Base-by-base conservation (phyloP, 2,888 invertebrate species). In the Caenorhabditis japonica region DNA sequence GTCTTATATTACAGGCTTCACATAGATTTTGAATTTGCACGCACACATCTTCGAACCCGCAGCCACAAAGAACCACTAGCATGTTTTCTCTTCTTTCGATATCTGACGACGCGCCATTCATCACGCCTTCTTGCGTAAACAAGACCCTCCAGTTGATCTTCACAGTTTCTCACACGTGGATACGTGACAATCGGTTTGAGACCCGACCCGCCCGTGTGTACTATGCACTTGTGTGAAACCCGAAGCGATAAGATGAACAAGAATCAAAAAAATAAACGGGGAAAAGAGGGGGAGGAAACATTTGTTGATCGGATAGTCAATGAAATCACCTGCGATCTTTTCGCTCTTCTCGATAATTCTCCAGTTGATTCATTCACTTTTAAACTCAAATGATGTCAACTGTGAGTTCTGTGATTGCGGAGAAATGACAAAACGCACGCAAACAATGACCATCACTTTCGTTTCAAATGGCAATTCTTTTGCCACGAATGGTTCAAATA, bases 211-310 rank as follows among this genome's bases (percentile, higher is more conserved):
- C 19, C 25, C 19, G 10, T 60, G 60, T 43, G 61, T 61, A 61
- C 61, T 61, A 61, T 52, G 61, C 61, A 52, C 52, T 61, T 52
- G 61, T 52, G 61, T 61, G 61, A 61, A 61, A 61, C 52, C 36
- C 44, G 51, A 60, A 36, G 59, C 59, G 49, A 34, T 33, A 47
- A 47, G 47, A 17, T 27, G 30, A 33, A 33, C 27, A 43, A 43
- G 43, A 36, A 15, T n/a, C n/a, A n/a, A n/a, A n/a, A 30, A 30
- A 30, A 30, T 5, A 10, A 10, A 30, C 7, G 10, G 30, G 10
- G 30, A 10, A 10, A 30, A 10, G 30, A 30, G 10, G 30, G 5
- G 36, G 8, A 33, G 49, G 49, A 49, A 49, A 49, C 49, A 49
- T 46, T 27, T 46, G 46, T 13, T 1, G 12, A 12, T 23, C 43